phyloP scores from a whole-genome alignment of 92 coral and sea anemone species.

The Parazoanthus atlanticus region DNA sequence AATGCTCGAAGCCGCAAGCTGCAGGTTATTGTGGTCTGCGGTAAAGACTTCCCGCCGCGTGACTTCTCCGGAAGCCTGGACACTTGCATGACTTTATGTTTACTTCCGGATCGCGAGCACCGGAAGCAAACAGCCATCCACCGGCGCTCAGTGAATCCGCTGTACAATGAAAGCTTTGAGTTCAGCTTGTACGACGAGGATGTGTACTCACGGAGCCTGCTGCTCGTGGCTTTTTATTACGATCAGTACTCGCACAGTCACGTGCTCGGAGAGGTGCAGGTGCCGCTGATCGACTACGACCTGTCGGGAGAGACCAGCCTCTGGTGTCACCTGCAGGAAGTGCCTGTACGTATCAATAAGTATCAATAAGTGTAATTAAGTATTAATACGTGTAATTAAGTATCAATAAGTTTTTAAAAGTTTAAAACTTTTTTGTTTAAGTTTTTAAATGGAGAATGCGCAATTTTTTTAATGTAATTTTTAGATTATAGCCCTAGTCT shows the following conservation, averaged over 20 bases:
- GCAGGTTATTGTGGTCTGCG: constrained; percentile 68
- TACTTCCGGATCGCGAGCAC: constrained; percentile 83
- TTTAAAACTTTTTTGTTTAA: no score
- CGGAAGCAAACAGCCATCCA: constrained; percentile 87
- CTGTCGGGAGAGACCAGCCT: constrained; percentile 74
- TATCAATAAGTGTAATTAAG: not conserved
- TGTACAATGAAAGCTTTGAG: constrained; percentile 77
- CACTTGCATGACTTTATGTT: constrained; percentile 82
- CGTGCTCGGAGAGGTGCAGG: constrained; percentile 82
- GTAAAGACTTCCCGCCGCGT: constrained; percentile 81
- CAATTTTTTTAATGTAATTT: no score
- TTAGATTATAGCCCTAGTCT: no score
- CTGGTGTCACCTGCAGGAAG: constrained; percentile 78
- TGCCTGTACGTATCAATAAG: constrained; percentile 43
- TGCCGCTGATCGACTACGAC: constrained; percentile 80
- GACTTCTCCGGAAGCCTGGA: constrained; percentile 88
- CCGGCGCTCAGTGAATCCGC: constrained; percentile 80
- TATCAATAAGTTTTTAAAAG: no score
- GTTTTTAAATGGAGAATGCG: no score
- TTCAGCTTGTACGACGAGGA: constrained; percentile 77
- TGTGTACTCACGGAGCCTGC: constrained; percentile 69
- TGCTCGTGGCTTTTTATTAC: constrained; percentile 69
- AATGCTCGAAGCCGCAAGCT: constrained; percentile 74
- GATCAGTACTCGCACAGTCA: constrained; percentile 82
- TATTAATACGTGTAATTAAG: not conserved